Percentiles rank a stretch among this genome's conserved stretches.
phyloP scores from a whole-genome alignment of 2,797 vertebrate species.

The Capromys pilorides region DNA sequence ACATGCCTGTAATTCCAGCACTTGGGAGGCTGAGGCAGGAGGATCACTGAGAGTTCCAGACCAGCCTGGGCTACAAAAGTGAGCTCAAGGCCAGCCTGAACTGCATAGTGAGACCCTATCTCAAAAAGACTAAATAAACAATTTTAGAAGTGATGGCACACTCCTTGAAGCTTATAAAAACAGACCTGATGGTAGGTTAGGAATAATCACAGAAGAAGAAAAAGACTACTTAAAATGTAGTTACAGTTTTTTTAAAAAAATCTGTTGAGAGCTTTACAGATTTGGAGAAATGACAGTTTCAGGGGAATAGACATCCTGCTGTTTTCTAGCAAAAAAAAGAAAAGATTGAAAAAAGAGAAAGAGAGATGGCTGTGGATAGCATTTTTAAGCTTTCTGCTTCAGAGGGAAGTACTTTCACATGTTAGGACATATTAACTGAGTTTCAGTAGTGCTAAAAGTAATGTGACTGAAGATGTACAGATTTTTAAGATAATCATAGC shows the following conservation, averaged over 20 bases:
- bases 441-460: neutral
- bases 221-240: constrained; percentile 10
- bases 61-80: too few species aligned
- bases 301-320: constrained; percentile 3
- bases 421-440: constrained; percentile 22
- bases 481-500: constrained; percentile 19
- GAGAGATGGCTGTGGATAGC: neutral
- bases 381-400: constrained; percentile 48
- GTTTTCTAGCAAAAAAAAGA: constrained; percentile 21
- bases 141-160: neutral
- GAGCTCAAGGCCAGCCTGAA: too few species aligned
- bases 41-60: too few species aligned
- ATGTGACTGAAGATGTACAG: constrained; percentile 15
- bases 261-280: constrained; percentile 38
- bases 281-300: constrained; percentile 23
- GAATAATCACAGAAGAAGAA: neutral
- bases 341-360: neutral
- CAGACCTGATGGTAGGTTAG: neutral
- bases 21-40: too few species aligned
- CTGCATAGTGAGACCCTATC: too few species aligned
- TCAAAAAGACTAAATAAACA: too few species aligned
- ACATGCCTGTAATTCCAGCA: too few species aligned
- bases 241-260: neutral
- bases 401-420: neutral
- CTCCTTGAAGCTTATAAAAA: neutral